Conservation (phyloP, 2,113 vertebrate species). For the Psittacus erithacus region DNA sequence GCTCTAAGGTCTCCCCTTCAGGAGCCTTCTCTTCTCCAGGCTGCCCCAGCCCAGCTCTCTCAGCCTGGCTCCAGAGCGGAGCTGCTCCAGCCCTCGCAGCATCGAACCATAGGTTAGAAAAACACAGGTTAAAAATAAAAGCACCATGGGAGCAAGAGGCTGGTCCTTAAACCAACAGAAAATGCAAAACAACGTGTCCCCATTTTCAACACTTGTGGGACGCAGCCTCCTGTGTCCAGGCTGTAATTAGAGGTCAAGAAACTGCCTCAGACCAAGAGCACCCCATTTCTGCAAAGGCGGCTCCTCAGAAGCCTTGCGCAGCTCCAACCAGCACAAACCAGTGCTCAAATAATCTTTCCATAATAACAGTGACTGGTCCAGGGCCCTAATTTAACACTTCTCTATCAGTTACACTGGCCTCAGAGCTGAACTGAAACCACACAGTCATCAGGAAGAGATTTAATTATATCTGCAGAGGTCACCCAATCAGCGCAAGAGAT, state of each 20-base stretch:
- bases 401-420: background rate
- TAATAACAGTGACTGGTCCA: background rate
- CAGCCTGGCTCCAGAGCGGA: background rate
- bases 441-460: background rate
- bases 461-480: constrained; percentile 45
- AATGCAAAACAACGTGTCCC: background rate
- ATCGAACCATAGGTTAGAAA: background rate
- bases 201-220: background rate
- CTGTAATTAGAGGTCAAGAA: background rate
- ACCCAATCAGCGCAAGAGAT: constrained; percentile 2
- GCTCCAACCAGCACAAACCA: background rate
- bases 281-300: background rate
- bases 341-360: background rate
- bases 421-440: background rate
- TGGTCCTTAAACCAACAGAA: background rate
- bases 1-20: too few relatives aligned
- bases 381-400: background rate
- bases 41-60: background rate
- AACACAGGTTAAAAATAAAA: background rate
- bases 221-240: background rate
- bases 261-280: background rate
- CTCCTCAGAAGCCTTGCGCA: background rate
- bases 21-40: background rate
- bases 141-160: background rate
- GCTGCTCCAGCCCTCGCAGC: background rate